phyloP scores from a whole-genome alignment of 2,797 vertebrate species.

The Podarcis lilfordi region DNA sequence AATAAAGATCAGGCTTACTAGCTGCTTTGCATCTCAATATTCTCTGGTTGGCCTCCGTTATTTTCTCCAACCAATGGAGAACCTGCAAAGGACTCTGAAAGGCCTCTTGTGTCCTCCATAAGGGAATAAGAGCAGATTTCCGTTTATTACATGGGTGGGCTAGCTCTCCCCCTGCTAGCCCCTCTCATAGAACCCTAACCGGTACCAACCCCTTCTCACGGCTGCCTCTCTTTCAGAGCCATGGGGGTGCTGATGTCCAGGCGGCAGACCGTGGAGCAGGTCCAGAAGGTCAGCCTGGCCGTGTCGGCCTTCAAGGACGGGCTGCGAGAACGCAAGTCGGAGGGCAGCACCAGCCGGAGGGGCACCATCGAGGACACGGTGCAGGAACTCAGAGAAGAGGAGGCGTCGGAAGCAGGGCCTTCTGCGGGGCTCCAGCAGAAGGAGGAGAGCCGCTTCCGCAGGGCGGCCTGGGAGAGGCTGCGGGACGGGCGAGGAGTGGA shows the following conservation, averaged over 20 bases:
- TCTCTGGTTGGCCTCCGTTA: too few relatives aligned
- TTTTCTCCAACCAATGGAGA: too few relatives aligned
- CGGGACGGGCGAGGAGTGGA: constrained; percentile 93
- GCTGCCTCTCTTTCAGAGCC: constrained; percentile 68
- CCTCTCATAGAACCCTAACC: not conserved
- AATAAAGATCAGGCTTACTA: too few relatives aligned
- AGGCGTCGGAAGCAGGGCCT: constrained; percentile 26
- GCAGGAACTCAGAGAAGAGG: constrained; percentile 75
- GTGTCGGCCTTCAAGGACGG: constrained; percentile 94
- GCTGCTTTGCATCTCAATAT: too few relatives aligned
- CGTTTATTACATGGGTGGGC: too few relatives aligned
- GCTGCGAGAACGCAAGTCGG: constrained; percentile 83
- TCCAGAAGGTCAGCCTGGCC: constrained; percentile 93
- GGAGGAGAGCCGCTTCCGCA: constrained; percentile 81
- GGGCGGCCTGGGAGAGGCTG: constrained; percentile 92
- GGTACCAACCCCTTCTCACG: not conserved
- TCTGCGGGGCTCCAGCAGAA: constrained; percentile 75
- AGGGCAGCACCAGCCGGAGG: constrained; percentile 62
- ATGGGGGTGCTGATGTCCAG: constrained; percentile 96
- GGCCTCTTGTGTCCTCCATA: too few relatives aligned
- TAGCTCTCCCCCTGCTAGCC: not conserved
- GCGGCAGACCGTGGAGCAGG: constrained; percentile 97
- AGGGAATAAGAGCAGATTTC: too few relatives aligned
- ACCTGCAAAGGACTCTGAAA: too few relatives aligned
- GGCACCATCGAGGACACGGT: constrained; percentile 78